Conservation (phyloP, 2,888 invertebrate species). For the Ypsolopha sequella region DNA sequence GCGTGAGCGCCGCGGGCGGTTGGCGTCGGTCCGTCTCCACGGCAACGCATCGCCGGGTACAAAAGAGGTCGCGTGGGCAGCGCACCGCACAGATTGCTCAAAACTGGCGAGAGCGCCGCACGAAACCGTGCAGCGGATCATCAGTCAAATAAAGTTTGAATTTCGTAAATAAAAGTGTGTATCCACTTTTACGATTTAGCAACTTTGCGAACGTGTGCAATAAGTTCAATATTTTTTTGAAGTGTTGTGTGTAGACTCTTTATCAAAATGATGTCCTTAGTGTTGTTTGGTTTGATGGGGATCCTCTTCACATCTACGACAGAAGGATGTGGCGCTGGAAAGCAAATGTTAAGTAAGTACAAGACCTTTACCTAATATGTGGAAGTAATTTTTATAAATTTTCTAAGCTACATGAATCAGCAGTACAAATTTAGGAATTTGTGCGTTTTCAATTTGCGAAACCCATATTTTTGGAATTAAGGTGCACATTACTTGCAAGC, state of each 20-base stretch:
- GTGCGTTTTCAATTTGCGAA: too few relatives aligned
- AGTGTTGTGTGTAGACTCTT: constrained; percentile 53
- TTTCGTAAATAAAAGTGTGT: constrained; percentile 64
- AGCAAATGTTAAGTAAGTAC: constrained; percentile 60
- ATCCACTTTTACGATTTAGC: constrained; percentile 64
- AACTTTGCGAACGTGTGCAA: constrained; percentile 34
- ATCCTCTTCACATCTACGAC: constrained; percentile 39
- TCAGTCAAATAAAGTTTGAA: constrained; percentile 49
- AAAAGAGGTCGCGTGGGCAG: constrained; percentile 36
- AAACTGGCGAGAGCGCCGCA: constrained; percentile 65
- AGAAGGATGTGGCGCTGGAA: constrained; percentile 61
- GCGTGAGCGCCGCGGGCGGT: constrained; percentile 29
- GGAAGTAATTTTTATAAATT: too few relatives aligned
- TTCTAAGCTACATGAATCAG: too few relatives aligned
- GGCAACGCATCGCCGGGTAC: constrained; percentile 44
- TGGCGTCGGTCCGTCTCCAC: constrained; percentile 61
- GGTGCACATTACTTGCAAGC: too few relatives aligned
- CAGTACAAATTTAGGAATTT: too few relatives aligned
- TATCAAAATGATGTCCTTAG: constrained; percentile 60
- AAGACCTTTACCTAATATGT: neutral
- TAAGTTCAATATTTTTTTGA: constrained; percentile 35
- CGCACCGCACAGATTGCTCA: constrained; percentile 45
- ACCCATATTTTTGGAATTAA: too few relatives aligned
- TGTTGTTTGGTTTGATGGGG: constrained; percentile 66
- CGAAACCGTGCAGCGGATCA: constrained; percentile 62